These are phyloP conservation scores for Asobara japonica DNA, from an alignment of 1,140 invertebrate genomes.

Conservation along the genomic window DNA sequence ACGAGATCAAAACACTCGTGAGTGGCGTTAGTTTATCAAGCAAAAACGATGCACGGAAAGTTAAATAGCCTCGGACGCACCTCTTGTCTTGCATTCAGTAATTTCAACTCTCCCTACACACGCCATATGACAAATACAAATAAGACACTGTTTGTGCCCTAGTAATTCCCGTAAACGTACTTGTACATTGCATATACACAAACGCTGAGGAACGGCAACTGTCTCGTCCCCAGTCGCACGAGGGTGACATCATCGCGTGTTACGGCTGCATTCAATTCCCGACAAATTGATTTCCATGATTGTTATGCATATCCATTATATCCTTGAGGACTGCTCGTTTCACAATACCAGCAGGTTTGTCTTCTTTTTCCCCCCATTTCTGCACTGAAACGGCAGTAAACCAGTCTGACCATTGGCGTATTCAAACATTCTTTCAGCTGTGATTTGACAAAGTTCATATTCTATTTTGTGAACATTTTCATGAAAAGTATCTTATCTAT, in stretches of 20 bases:
- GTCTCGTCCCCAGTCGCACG: slow-evolving; percentile 30
- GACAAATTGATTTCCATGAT: slow-evolving; percentile 45
- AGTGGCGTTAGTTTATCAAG: not conserved
- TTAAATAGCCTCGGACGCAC: slow-evolving; percentile 2
- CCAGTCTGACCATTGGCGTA: too few species aligned
- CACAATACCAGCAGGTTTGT: not conserved
- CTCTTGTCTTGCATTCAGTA: slow-evolving; percentile 2
- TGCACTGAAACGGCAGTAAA: too few species aligned
- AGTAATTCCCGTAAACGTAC: not conserved
- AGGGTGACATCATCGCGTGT: slow-evolving; percentile 43
- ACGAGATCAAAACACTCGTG: not conserved
- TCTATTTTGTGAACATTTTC: too few species aligned
- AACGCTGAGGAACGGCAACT: not conserved
- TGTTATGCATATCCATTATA: not conserved
- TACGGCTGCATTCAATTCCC: slow-evolving; percentile 25
- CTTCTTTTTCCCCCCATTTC: not conserved
- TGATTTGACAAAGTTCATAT: too few species aligned
- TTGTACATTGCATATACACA: not conserved
- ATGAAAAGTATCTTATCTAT: too few species aligned
- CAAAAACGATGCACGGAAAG: not conserved
- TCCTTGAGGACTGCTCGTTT: not conserved
- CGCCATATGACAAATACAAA: slow-evolving; percentile 19
- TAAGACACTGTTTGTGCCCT: not conserved
- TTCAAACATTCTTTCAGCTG: too few species aligned
- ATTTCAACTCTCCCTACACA: not conserved